These are phyloP conservation scores for Scaptomyza parva DNA, from an alignment of 2,888 invertebrate genomes.

Conservation along the genomic window DNA sequence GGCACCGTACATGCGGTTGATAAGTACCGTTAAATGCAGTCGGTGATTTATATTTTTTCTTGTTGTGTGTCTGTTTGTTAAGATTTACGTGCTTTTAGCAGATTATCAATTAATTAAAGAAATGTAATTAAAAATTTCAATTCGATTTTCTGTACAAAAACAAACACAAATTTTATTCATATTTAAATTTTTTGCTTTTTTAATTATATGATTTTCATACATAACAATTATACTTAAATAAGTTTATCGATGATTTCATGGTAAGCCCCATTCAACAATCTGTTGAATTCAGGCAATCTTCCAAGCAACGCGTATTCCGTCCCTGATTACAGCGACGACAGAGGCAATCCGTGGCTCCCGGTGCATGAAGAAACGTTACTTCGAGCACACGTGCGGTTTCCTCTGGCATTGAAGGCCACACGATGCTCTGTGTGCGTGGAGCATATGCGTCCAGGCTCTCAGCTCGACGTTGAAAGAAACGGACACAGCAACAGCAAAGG, in stretches of 20 bases:
- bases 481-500: conserved; percentile 41
- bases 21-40: not conserved
- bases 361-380: conserved; percentile 57
- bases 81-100: not conserved
- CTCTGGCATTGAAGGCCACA: conserved; percentile 62
- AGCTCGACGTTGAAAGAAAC: conserved; percentile 14
- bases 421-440: conserved; percentile 67
- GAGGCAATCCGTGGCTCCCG: conserved; percentile 43
- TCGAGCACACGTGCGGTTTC: conserved; percentile 56
- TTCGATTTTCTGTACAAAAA: not conserved
- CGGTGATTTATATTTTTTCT: not conserved
- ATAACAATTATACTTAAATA: not conserved
- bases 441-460: conserved; percentile 58
- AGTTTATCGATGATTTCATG: not conserved
- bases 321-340: conserved; percentile 43
- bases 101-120: too few species aligned
- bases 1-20: conserved; percentile 14
- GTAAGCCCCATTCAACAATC: conserved; percentile 30
- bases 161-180: not conserved
- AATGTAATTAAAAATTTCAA: too few species aligned
- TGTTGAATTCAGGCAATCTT: conserved; percentile 34
- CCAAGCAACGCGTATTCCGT: conserved; percentile 24
- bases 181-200: not conserved
- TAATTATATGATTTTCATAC: not conserved
- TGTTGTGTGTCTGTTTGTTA: conserved; percentile 13